phyloP scores from a whole-genome alignment of 2,888 invertebrate genomes.

The Ethmia dodecea region DNA sequence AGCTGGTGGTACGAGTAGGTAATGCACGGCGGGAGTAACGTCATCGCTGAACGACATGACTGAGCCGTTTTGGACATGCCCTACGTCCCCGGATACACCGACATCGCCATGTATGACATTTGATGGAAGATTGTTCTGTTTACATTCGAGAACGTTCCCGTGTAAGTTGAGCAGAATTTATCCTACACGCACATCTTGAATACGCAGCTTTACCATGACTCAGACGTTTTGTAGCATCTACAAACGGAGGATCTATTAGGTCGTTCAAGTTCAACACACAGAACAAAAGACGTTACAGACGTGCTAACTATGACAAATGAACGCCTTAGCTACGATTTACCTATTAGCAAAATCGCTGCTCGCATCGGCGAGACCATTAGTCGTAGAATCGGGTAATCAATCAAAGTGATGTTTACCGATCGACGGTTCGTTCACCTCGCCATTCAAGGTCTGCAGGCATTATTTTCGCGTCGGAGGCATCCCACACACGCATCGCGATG shows the following conservation, averaged over 20 bases:
- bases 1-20: slow-evolving; percentile 32
- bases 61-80: slow-evolving; percentile 40
- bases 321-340: slow-evolving; percentile 16
- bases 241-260: slow-evolving; percentile 34
- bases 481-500: slow-evolving; percentile 56
- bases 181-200: slow-evolving; percentile 53
- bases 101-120: slow-evolving; percentile 57
- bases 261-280: slow-evolving; percentile 17
- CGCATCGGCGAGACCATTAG: slow-evolving; percentile 35
- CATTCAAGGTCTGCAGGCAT: slow-evolving; percentile 57
- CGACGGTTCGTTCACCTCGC: slow-evolving; percentile 56
- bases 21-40: slow-evolving; percentile 35
- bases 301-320: slow-evolving; percentile 31
- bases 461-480: slow-evolving; percentile 54
- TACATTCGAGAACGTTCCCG: slow-evolving; percentile 44
- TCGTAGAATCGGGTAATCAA: slow-evolving; percentile 45
- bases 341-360: slow-evolving; percentile 36
- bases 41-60: slow-evolving; percentile 44
- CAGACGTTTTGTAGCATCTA: slow-evolving; percentile 34
- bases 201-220: slow-evolving; percentile 41
- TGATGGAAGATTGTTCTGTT: slow-evolving; percentile 66
- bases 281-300: slow-evolving; percentile 17
- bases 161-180: slow-evolving; percentile 34
- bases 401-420: slow-evolving; percentile 52
- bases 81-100: slow-evolving; percentile 41